phyloP scores from a whole-genome alignment of 30 jellyfish, hydroid and myxozoan species.

The Cassiopea xamachana region DNA sequence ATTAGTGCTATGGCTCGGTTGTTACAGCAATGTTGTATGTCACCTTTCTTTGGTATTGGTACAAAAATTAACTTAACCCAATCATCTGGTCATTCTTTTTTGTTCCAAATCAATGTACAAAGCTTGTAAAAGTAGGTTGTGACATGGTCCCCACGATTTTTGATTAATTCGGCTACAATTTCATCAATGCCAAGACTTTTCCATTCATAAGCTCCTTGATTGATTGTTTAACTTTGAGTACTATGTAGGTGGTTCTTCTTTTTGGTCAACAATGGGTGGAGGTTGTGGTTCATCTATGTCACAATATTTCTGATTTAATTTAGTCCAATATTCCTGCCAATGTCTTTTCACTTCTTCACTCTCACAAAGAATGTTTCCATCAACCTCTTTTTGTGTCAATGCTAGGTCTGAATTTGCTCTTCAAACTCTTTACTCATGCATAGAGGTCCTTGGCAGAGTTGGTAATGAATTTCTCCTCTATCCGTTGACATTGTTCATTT shows the following conservation, averaged over 20 bases:
- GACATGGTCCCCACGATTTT: too few species aligned
- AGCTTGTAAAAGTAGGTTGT: too few species aligned
- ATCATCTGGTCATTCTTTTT: too few species aligned
- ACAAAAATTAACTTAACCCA: too few species aligned
- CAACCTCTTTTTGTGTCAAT: constrained; percentile 7
- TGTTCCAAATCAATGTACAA: too few species aligned
- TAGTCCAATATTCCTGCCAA: not conserved
- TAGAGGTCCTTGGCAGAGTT: constrained; percentile 7
- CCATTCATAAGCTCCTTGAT: too few species aligned
- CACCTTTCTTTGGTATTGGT: too few species aligned
- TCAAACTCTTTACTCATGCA: constrained; percentile 18
- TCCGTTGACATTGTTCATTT: not conserved
- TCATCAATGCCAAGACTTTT: too few species aligned
- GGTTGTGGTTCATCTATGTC: constrained; percentile 6
- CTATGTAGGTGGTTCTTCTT: not conserved
- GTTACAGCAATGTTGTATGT: too few species aligned
- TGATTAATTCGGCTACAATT: too few species aligned
- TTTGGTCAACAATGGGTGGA: constrained; percentile 15
- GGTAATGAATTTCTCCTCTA: constrained; percentile 16
- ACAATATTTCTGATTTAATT: not conserved
- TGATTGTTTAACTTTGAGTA: not conserved
- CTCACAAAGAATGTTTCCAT: not conserved
- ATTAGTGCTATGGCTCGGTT: too few species aligned
- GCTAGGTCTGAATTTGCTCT: constrained; percentile 8
- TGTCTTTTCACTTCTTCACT: not conserved